Evolutionary conservation across 2,797 vertebrate species (phyloP).

Genomic region (Arrhamphus sclerolepis): DNA sequence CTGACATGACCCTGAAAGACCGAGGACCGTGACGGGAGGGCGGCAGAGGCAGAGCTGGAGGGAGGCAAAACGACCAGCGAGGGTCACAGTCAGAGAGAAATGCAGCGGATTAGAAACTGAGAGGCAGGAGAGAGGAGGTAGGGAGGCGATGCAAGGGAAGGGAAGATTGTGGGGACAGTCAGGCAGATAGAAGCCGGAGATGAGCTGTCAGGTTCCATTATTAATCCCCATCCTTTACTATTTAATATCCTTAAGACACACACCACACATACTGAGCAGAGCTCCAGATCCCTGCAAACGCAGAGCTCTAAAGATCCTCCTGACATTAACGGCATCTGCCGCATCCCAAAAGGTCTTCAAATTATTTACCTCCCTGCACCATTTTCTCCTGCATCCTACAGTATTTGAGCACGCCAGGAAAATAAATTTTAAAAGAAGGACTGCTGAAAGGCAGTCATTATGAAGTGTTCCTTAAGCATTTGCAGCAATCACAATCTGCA

Average conservation of each 20-base stretch:
- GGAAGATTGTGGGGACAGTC: constrained; percentile 73
- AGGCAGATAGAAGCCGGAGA: constrained; percentile 79
- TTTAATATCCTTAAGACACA: constrained; percentile 79
- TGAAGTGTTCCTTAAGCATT: constrained; percentile 63
- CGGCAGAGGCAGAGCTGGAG: constrained; percentile 24
- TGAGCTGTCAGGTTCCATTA: constrained; percentile 82
- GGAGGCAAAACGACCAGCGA: constrained; percentile 53
- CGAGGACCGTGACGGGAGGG: constrained; percentile 74
- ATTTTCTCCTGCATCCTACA: constrained; percentile 34
- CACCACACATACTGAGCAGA: constrained; percentile 59
- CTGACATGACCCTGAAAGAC: constrained; percentile 84
- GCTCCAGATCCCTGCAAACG: constrained; percentile 57
- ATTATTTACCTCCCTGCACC: constrained; percentile 41
- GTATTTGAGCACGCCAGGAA: constrained; percentile 26
- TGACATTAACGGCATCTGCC: constrained; percentile 60
- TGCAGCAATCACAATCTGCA: constrained; percentile 54
- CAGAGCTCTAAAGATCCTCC: constrained; percentile 50
- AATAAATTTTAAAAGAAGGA: constrained; percentile 7
- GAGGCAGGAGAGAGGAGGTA: constrained; percentile 49
- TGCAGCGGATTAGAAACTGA: constrained; percentile 69
- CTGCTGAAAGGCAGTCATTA: constrained; percentile 64
- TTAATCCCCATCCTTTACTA: constrained; percentile 82
- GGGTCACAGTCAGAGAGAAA: constrained; percentile 61
- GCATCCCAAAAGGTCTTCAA: constrained; percentile 56
- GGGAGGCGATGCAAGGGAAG: constrained; percentile 64